Evolutionary conservation across 2,888 invertebrate genomes (phyloP), one percentile per base, ranked within the genome.

Genomic region (Beris chalybata): DNA sequence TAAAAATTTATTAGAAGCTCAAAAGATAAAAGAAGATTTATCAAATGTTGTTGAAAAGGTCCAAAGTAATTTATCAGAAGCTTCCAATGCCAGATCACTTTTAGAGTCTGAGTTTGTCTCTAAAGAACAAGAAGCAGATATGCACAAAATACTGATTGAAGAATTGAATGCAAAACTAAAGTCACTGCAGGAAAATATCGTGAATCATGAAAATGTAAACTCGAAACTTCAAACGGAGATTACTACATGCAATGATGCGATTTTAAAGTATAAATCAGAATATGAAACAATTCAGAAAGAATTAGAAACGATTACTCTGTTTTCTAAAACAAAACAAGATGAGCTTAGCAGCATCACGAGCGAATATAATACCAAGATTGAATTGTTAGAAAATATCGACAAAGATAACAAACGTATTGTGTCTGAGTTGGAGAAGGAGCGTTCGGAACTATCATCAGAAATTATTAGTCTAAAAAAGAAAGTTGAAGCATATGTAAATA

Each of bases 401-500:
- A 30, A 47, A 30, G 59, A 59, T 12, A 30, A 48, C 32, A 48
- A 59, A 11, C 12, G 48, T 5, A 5, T 32, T 4, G 31, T 48
- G n/a, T n/a, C 31, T 5, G 48, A 59, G 15, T 30, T 30, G 6
- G 13, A 59, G 7, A 15, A 7, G 7, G 30, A n/a, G 6, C 22
- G 13, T 12, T 47, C 47, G 9, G 4, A 29, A 29, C 65, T 73
- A 54, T 72, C 74, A 29, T 56, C 70, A 15, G 77, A 79, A 71
- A 71, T 71, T 43, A 68, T 66, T 52, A 69, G 74, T 38, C 71
- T 73, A 53, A 77, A 78, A 71, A 76, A 77, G 70, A 66, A 76
- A 7, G 75, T 78, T 11, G 74, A 76, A 71, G 65, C 79, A 4
- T 77, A 77, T 71, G 76, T 76, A 75, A 77, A 78, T 13, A 32